A percentile compares a stretch with the other conserved stretches of the same genome.
phyloP scores from a whole-genome alignment of 2,113 vertebrate species.

The Tringa solitaria region DNA sequence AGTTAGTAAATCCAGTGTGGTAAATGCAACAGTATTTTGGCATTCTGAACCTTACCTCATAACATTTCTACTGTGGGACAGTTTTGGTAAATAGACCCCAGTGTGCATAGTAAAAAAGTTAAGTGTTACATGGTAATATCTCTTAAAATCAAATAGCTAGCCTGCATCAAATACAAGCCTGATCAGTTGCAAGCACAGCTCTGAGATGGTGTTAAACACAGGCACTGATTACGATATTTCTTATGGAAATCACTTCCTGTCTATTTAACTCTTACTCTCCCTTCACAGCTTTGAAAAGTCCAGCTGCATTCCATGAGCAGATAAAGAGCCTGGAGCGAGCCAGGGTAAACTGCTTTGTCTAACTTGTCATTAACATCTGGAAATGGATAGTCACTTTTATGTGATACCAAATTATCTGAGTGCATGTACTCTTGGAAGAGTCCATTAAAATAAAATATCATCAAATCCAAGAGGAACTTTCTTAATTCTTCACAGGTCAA shows the following conservation, averaged over 20 bases:
- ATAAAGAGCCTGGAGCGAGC: constrained; percentile 95
- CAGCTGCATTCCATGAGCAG: constrained; percentile 93
- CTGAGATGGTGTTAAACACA: not conserved
- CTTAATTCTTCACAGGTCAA: not conserved
- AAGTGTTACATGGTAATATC: not conserved
- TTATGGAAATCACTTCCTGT: not conserved
- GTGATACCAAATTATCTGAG: not conserved
- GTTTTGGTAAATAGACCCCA: not conserved
- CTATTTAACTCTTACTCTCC: constrained; percentile 49
- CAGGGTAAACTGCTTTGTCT: constrained; percentile 79
- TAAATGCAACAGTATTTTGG: not conserved
- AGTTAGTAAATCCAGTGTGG: not conserved
- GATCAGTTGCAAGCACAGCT: not conserved
- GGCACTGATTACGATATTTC: not conserved
- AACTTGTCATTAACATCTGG: not conserved
- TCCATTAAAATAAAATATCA: not conserved
- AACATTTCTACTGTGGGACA: not conserved
- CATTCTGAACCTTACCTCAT: not conserved
- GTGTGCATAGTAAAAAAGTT: not conserved
- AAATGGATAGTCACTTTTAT: not conserved
- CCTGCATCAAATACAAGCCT: not conserved
- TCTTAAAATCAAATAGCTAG: not conserved
- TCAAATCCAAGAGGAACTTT: not conserved
- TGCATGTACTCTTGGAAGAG: not conserved
- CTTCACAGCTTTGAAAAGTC: constrained; percentile 90